Conservation (phyloP, 2,888 invertebrate genomes). For the Spatulosminthurus flaviceps region DNA sequence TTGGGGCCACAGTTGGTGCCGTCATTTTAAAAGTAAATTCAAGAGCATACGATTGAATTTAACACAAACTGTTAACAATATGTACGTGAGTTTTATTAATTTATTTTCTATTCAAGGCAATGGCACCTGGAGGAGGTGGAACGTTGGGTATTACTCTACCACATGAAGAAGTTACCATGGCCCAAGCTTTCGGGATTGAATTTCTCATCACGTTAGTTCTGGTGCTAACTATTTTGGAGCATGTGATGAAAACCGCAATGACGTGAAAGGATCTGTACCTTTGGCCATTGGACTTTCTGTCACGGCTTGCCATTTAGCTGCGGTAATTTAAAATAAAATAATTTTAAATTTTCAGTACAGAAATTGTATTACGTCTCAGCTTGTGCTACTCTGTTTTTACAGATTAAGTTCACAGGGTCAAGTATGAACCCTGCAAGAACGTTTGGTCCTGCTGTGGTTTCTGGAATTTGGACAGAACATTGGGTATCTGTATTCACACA, state of each 20-base stretch:
- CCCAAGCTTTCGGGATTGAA: constrained; percentile 85
- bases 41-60: not conserved
- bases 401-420: constrained; percentile 62
- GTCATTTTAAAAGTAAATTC: constrained; percentile 65
- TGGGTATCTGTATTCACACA: constrained; percentile 53
- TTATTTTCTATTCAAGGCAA: constrained; percentile 7
- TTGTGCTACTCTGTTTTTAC: not conserved
- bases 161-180: constrained; percentile 71
- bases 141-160: constrained; percentile 77
- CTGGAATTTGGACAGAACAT: constrained; percentile 60
- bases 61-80: too few relatives aligned
- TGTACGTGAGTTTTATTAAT: not conserved
- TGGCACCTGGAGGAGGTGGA: constrained; percentile 39
- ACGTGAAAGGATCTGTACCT: constrained; percentile 83
- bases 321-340: constrained; percentile 80
- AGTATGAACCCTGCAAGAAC: constrained; percentile 62
- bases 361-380: too few relatives aligned
- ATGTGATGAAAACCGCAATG: constrained; percentile 80
- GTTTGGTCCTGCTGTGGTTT: constrained; percentile 61
- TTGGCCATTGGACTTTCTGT: constrained; percentile 89
- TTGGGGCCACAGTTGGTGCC: constrained; percentile 81
- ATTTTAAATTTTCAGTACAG: too few relatives aligned
- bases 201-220: constrained; percentile 86
- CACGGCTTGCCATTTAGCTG: constrained; percentile 83
- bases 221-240: constrained; percentile 89